Evolutionary conservation across 2,113 vertebrate genomes (phyloP), one percentile per base, ranked within the genome.

Genomic region (Ptilonorhynchus violaceus): DNA sequence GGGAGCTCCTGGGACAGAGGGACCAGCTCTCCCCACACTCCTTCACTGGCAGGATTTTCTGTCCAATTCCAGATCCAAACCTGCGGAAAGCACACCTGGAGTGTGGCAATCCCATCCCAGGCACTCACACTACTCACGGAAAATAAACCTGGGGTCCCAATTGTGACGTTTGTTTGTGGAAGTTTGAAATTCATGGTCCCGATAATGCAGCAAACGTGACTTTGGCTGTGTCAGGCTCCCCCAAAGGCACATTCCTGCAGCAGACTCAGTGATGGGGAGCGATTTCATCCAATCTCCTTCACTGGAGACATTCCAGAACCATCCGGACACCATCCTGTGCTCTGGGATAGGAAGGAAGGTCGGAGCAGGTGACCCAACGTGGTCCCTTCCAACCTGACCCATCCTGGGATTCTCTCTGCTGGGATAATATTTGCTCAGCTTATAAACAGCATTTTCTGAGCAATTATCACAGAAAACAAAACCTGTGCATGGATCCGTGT

Each of bases 91-190:
- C 81, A 25, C 14, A 47, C 39, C 63, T 4, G 37, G 88, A 24
- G 56, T 17, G 66, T 80, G 95, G 83, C 81, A 92, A 92, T 81
- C 82, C 78, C 95, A 55, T 60, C 96, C 82, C 67, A 93, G 92
- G 28, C 21, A 33, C 74, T n/a, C 49, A 23, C 52, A 21, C 56
- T 49, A 7, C 88, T 92, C 96, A 67, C 76, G 66, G 58, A 55
- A 33, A 75, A 83, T 22, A 50, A 78, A 41, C 53, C 47, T 4
- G 24, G 56, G 33, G 22, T 87, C 69, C 87, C 87, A 50, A 6
- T 4, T 13, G 63, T 3, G 47, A 33, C 28, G 6, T 85, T 88
- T 74, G 31, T 37, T 11, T 5, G n/a, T 20, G 44, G 10, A 13
- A 27, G 47, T 30, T 70, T 39, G 74, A 59, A 74, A 89, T 21